Evolutionary conservation across 30 jellyfish, hydroid and myxozoan genomes (phyloP), one percentile per base, ranked within the genome.

Genomic region (Aurelia sp.): DNA sequence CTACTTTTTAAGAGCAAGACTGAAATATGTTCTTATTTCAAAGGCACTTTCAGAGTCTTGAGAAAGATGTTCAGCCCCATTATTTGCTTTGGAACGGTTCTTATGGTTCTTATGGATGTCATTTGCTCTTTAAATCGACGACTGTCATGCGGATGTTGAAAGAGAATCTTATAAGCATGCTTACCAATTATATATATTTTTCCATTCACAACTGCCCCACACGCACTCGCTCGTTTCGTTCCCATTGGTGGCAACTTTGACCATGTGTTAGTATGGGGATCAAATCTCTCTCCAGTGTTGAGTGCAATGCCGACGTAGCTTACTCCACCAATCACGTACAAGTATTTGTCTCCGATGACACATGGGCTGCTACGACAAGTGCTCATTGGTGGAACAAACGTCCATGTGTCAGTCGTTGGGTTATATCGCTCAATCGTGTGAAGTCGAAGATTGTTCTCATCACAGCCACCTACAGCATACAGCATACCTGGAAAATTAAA

Each of bases 401-500:
- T 66, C 99, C 99, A 94, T 73, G 93, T 94, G 91, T 94, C 97
- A 16, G 99, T 94, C 23, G 96, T 21, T 40, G 99, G 96, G 62
- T 89, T 94, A 88, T 94, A 94, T n/a, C 96, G 84, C 57, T 94
- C 99, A 69, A 94, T 97, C 13, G 96, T 85, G 82, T 89, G 95
- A 18, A 94, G 91, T 16, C 99, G 97, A 71, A 88, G 85, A 74
- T 94, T 94, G 86, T 89, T 94, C 60, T 94, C 99, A 71, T 94
- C 99, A 62, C 99, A 94, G 22, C 99, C 99, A 12, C 99, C 99
- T 35, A 94, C 99, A 0, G 99, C 97, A 61, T 94, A 94, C 70
- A 94, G 82, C 87, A 78, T 74, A 10, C 99, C 99, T 94, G 69
- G 48, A 70, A 71, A 58, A 41, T 16, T 73, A 6, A 17, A 23